Evolutionary conservation across 2,888 invertebrate genomes (phyloP), one percentile per base, ranked within the genome.

Genomic region (Drosophila macrospina): DNA sequence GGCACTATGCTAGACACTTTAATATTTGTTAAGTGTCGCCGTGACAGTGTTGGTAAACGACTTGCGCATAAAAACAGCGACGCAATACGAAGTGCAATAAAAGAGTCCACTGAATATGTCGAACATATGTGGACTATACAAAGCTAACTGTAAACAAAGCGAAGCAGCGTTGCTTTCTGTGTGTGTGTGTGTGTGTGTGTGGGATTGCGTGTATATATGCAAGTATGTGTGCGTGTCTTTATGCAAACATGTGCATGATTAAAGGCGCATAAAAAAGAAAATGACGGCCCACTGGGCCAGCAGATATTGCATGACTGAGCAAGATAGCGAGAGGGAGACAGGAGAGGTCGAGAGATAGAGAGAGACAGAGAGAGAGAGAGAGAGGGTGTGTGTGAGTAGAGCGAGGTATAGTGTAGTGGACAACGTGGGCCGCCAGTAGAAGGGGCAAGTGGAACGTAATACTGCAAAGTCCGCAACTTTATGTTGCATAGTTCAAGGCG

Each of bases 101-200:
- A 80, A 69, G 69, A 54, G 48, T 54, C 69, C 71, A 71, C 70
- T 67, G 76, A 68, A 71, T 73, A 69, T 85, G 86, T 71, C 76
- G 64, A 82, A 76, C 88, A 83, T 76, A 74, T 87, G 88, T 82
- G 79, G 77, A 59, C 68, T 67, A 76, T 78, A 74, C 82, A 79
- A 79, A 85, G 77, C 59, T 50, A 72, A 86, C 63, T 72, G 86
- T 87, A 85, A 83, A 87, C 82, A 83, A 81, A 81, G 70, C 55
- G 45, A 42, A 5, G 15, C 16, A n/a, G 48, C 11, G 34, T 42
- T 8, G 13, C 8, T 36, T 26, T 20, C n/a, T 63, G 6, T 34
- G 3, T 39, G 20, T 52, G 8, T 44, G 24, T 48, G 7, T 48
- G 50, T 42, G 50, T 56, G 20, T 54, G 32, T 44, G 8, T 55